Evolutionary conservation across 2,113 vertebrate species (phyloP), one percentile per base, ranked within the genome.

Genomic region (Chinchilla lanigera): DNA sequence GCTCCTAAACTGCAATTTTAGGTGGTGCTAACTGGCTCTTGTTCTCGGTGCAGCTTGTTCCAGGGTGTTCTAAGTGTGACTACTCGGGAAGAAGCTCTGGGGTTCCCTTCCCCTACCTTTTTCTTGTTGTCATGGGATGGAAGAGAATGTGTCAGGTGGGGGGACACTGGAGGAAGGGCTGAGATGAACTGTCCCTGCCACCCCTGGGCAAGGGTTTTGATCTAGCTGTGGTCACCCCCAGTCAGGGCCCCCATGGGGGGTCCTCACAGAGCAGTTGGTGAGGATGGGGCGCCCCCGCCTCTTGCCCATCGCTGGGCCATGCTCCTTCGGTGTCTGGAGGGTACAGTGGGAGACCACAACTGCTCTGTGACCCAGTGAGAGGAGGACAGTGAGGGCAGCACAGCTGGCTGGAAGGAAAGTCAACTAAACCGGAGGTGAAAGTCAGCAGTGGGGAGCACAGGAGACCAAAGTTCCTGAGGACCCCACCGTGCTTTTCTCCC

Each of bases 291-390:
- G 7, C 24, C 30, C 6, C 28, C 52, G 30, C 81, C 67, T n/a
- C 61, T 30, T 7, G 11, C 44, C 61, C 35, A 14, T 28, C 44
- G 1, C 41, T 19, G 0, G 7, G 35, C 50, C 52, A 60, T 44
- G 16, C 8, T 77, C 58, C 58, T 84, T 38, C 52, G 56, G 50
- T 82, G 22, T 4, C 35, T 5, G 28, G n/a, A 54, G 50, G 33
- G 16, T 8, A 1, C 47, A 28, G 22, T 56, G n/a, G 38, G 26
- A 60, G 38, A 17, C n/a, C 30, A 30, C 13, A 17, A 0, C 65
- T 92, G n/a, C 41, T 50, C 87, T 93, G 52, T 71, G 56, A 95
- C 82, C 75, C 83, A 47, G 33, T 75, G 16, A 67, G 4, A 95
- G 95, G n/a, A 65, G 10, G 50, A 5, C 0, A 47, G 3, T 19